Conservation (phyloP, 2,113 vertebrate genomes). For the Xenus cinereus region DNA sequence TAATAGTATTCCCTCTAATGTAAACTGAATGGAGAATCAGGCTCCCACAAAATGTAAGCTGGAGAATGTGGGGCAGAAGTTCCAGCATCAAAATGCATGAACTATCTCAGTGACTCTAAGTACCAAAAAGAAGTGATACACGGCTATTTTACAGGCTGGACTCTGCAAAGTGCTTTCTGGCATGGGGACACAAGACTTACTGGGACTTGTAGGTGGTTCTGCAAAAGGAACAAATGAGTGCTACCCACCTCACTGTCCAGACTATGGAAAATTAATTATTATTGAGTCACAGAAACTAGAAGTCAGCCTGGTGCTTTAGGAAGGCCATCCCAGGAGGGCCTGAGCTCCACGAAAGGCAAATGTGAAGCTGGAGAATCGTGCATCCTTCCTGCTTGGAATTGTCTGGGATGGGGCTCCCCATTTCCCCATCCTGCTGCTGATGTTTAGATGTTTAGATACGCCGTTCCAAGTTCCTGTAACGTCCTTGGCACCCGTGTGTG, state of each 20-base stretch:
- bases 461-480: neutral
- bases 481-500: neutral
- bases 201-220: neutral
- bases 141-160: neutral
- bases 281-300: neutral
- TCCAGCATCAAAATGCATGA: neutral
- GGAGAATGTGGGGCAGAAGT: neutral
- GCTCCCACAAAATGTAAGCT: neutral
- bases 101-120: neutral
- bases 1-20: neutral
- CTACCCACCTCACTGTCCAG: neutral
- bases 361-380: neutral
- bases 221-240: neutral
- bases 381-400: neutral
- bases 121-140: neutral
- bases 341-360: neutral
- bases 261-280: neutral
- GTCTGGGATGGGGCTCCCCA: neutral
- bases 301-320: neutral
- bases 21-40: neutral
- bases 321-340: neutral
- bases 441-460: neutral
- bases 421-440: neutral
- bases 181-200: neutral
- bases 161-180: neutral